Conservation (phyloP, 2,888 invertebrate species). For the Drosophila rellima region DNA sequence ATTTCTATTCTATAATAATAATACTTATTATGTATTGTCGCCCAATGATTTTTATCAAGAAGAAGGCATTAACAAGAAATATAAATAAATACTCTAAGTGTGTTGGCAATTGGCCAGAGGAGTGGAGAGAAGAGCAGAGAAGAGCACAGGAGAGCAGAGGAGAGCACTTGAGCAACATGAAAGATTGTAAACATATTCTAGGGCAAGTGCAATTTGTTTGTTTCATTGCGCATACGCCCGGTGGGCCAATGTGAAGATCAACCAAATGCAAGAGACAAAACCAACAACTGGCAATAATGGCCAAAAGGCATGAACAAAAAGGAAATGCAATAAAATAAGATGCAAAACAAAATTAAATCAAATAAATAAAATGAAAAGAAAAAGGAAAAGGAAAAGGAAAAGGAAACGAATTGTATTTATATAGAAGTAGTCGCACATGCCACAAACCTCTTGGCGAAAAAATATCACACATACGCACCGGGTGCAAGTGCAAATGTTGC, state of each 20-base stretch:
- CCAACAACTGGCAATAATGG: constrained; percentile 2
- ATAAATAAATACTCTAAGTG: constrained; percentile 41
- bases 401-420: not conserved
- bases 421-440: constrained; percentile 17
- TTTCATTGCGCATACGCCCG: constrained; percentile 48
- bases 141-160: constrained; percentile 12
- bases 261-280: constrained; percentile 13
- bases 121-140: constrained; percentile 4
- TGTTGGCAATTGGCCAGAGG: constrained; percentile 36
- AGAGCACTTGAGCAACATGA: constrained; percentile 1
- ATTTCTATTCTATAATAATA: not conserved
- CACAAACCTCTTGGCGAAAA: constrained; percentile 21
- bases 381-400: not conserved
- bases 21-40: constrained; percentile 12
- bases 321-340: not conserved
- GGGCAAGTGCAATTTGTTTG: constrained; percentile 43
- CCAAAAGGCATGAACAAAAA: constrained; percentile 4
- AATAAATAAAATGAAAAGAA: not conserved
- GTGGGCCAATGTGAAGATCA: constrained; percentile 29
- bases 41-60: constrained; percentile 53
- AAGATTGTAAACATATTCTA: constrained; percentile 39
- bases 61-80: constrained; percentile 23
- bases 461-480: constrained; percentile 28
- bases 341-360: not conserved
- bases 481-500: constrained; percentile 16